Percentiles rank a stretch among this genome's conserved stretches.
Evolutionary conservation across 2,797 vertebrate species (phyloP).

Genomic region (Nyctibius grandis): DNA sequence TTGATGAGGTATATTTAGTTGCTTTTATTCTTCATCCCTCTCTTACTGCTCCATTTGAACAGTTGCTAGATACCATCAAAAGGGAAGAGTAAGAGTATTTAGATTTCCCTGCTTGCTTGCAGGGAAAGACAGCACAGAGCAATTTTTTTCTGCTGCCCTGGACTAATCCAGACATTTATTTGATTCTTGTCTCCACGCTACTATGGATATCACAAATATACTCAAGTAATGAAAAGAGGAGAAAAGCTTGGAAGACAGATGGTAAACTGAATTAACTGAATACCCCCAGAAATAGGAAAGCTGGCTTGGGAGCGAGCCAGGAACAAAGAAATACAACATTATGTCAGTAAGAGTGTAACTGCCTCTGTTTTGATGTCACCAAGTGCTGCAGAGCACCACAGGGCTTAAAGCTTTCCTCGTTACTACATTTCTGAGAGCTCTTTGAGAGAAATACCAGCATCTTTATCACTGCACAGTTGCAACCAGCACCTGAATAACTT

Average conservation of each 20-base stretch:
- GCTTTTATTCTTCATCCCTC: background rate
- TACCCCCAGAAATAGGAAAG: background rate
- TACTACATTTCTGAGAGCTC: background rate
- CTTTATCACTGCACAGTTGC: background rate
- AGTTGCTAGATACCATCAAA: background rate
- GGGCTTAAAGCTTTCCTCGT: background rate
- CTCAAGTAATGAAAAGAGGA: slow-evolving; percentile 35
- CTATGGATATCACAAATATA: background rate
- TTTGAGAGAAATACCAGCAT: background rate
- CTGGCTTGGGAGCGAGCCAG: slow-evolving; percentile 5
- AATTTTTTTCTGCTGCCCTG: background rate
- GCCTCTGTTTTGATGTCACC: background rate
- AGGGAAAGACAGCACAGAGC: background rate
- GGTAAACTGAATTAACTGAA: slow-evolving; percentile 36
- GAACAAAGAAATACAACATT: background rate
- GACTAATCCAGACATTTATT: background rate
- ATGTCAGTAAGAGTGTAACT: background rate
- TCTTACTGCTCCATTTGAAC: background rate
- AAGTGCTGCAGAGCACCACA: background rate
- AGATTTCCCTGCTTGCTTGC: background rate
- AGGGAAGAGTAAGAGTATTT: background rate
- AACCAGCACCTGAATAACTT: background rate
- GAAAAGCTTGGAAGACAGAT: slow-evolving; percentile 26
- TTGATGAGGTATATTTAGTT: background rate
- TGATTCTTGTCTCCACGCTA: background rate